These are phyloP conservation scores for Andinoacara biseriatus DNA, from an alignment of 2,113 vertebrate species.

Conservation along the genomic window DNA sequence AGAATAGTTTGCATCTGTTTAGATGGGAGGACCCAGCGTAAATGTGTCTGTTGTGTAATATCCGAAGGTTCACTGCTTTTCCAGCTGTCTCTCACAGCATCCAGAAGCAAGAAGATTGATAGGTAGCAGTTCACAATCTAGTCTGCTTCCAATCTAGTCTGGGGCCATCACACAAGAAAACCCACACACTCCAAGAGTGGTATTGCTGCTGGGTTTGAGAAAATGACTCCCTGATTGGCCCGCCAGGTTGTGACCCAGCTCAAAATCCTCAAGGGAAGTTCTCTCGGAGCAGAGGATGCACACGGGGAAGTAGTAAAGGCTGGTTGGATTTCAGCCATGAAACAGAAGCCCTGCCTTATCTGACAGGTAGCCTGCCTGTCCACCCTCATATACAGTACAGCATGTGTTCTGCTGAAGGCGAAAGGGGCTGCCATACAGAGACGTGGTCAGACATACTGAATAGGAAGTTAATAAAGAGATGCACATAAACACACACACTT, in stretches of 20 bases:
- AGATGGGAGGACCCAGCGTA: slow-evolving; percentile 13
- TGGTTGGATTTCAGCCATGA: not conserved
- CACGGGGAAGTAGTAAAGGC: not conserved
- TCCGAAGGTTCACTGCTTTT: slow-evolving; percentile 28
- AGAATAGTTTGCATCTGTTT: slow-evolving; percentile 35
- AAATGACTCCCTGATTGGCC: slow-evolving; percentile 30
- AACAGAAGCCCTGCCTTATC: not conserved
- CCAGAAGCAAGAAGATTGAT: slow-evolving; percentile 36
- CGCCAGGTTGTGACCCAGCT: slow-evolving; percentile 18
- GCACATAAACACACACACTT: not conserved
- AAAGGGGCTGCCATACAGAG: not conserved
- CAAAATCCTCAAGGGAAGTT: slow-evolving; percentile 7
- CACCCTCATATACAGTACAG: slow-evolving; percentile 11
- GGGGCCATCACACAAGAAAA: slow-evolving; percentile 22
- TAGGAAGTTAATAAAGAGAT: not conserved
- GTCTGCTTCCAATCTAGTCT: slow-evolving; percentile 38
- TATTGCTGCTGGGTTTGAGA: slow-evolving; percentile 20
- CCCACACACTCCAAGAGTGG: slow-evolving; percentile 5
- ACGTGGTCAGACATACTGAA: not conserved
- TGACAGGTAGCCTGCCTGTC: not conserved
- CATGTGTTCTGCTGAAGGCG: not conserved
- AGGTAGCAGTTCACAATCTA: slow-evolving; percentile 27
- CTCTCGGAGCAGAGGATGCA: not conserved
- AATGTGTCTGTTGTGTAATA: slow-evolving; percentile 27
- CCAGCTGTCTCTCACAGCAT: slow-evolving; percentile 42